These are phyloP conservation scores for Daptonema setosum DNA, from an alignment of 2,888 invertebrate genomes.

Conservation along the genomic window DNA sequence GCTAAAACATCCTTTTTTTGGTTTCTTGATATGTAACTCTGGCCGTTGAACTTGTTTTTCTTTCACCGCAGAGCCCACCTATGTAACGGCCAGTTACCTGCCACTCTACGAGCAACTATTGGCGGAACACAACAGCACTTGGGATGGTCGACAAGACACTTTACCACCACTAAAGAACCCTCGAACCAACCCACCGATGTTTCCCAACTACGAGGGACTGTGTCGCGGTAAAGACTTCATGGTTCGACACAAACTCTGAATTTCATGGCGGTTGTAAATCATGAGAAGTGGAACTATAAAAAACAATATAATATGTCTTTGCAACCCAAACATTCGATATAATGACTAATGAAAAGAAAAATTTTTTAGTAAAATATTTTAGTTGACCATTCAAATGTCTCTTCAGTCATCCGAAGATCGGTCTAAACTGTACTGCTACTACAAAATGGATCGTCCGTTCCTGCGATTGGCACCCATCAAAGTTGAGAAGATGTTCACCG, in stretches of 20 bases:
- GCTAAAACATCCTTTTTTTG: too few relatives aligned
- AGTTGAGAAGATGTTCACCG: conserved; percentile 10
- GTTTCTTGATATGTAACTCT: too few relatives aligned
- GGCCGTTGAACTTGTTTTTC: too few relatives aligned
- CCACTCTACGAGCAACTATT: background rate
- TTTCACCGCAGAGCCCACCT: background rate
- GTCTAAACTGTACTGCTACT: conserved; percentile 19
- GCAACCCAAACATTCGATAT: too few relatives aligned
- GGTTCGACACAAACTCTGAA: too few relatives aligned
- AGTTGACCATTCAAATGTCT: background rate
- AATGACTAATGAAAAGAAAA: too few relatives aligned
- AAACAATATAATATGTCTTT: too few relatives aligned
- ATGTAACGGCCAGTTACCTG: background rate
- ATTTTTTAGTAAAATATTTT: too few relatives aligned
- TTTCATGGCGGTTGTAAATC: background rate
- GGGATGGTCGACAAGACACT: background rate
- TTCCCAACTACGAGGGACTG: background rate
- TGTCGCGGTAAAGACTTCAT: too few relatives aligned
- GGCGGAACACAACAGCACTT: background rate
- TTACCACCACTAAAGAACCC: background rate
- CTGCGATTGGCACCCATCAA: conserved; percentile 25
- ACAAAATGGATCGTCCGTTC: conserved; percentile 24
- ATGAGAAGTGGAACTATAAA: background rate
- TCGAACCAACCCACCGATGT: background rate
- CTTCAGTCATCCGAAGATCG: background rate